Conservation (phyloP, 2,113 vertebrate genomes). For the Psephotus haematonotus region DNA sequence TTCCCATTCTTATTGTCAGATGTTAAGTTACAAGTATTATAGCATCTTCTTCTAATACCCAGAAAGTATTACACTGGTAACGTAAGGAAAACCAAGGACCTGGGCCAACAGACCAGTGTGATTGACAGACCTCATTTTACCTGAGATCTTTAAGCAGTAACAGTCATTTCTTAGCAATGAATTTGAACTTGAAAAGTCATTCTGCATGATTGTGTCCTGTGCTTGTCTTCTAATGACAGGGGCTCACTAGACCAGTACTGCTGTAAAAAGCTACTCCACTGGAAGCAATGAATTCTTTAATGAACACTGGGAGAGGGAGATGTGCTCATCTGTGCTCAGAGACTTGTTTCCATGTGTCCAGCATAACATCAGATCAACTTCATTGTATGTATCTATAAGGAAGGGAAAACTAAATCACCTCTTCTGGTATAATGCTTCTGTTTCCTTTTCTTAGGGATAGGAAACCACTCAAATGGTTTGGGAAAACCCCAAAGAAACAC, state of each 20-base stretch:
- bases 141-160: neutral
- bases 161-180: neutral
- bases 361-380: conserved; percentile 92
- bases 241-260: conserved; percentile 83
- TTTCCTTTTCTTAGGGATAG: neutral
- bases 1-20: neutral
- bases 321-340: conserved; percentile 86
- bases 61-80: neutral
- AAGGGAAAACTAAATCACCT: neutral
- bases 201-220: neutral
- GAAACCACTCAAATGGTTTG: neutral
- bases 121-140: neutral
- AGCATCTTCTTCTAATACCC: neutral
- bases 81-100: neutral
- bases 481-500: neutral
- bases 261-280: conserved; percentile 90
- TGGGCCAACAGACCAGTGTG: neutral
- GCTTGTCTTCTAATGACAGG: neutral
- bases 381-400: conserved; percentile 87
- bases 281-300: conserved; percentile 89
- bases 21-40: neutral
- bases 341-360: conserved; percentile 94
- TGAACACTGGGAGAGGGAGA: conserved; percentile 91
- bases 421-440: neutral
- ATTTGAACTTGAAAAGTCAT: neutral